Conservation (phyloP, 2,113 vertebrate species). For the Regulus satrapa region DNA sequence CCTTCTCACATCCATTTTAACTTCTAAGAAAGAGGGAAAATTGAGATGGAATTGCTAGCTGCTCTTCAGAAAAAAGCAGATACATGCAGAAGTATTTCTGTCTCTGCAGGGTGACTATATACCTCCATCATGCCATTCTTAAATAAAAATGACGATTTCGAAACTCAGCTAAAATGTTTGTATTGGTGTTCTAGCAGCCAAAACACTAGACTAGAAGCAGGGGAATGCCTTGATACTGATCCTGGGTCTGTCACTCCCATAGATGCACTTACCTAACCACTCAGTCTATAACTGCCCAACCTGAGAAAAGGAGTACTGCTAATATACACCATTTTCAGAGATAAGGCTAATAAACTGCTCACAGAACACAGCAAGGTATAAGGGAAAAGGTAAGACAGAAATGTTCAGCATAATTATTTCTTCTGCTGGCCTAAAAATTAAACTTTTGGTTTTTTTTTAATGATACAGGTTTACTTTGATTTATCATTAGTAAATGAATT, state of each 20-base stretch:
- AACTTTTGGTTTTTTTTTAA: not conserved
- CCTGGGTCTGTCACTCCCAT: not conserved
- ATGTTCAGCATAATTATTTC: not conserved
- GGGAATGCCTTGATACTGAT: not conserved
- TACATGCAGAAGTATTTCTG: not conserved
- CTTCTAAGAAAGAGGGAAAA: not conserved
- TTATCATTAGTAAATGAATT: not conserved
- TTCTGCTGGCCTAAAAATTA: not conserved
- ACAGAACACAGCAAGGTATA: not conserved
- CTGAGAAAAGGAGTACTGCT: not conserved
- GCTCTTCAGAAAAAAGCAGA: not conserved
- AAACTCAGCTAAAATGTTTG: not conserved
- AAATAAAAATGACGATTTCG: not conserved
- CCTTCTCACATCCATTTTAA: not conserved
- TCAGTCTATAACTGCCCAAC: not conserved
- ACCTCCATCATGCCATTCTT: not conserved
- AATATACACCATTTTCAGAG: not conserved
- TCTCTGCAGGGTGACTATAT: not conserved
- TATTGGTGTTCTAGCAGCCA: too few relatives aligned
- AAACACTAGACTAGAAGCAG: not conserved
- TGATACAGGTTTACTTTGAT: not conserved
- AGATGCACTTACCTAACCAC: not conserved
- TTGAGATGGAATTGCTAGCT: not conserved
- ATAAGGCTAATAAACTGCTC: not conserved
- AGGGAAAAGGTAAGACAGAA: not conserved